phyloP scores from a whole-genome alignment of 2,888 invertebrate genomes.

The Lumbricus terrestris region DNA sequence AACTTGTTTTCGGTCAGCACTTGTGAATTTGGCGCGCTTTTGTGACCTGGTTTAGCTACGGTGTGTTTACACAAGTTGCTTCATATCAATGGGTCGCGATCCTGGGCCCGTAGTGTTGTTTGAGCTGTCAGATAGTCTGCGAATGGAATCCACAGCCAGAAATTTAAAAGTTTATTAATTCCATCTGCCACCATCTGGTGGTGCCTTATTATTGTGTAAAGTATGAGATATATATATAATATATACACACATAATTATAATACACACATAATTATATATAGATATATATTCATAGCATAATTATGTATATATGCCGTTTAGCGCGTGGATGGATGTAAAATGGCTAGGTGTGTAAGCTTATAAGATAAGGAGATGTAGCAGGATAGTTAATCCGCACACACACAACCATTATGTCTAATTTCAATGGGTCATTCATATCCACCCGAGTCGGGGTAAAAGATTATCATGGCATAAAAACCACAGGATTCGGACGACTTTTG shows the following conservation, averaged over 20 bases:
- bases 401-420: not conserved
- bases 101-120: not conserved
- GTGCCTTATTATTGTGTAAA: not conserved
- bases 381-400: not conserved
- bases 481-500: not conserved
- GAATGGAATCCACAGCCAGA: not conserved
- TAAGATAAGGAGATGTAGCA: not conserved
- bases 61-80: not conserved
- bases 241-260: too few relatives aligned
- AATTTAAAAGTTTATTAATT: slow-evolving; percentile 3
- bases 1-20: not conserved
- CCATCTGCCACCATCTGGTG: not conserved
- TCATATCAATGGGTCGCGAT: not conserved
- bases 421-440: not conserved
- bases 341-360: not conserved
- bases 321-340: not conserved
- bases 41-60: not conserved
- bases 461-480: not conserved
- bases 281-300: too few relatives aligned
- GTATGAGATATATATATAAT: not conserved
- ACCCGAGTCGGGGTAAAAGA: not conserved
- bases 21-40: not conserved
- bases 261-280: too few relatives aligned
- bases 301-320: not conserved
- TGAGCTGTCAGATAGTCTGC: not conserved